A percentile compares a stretch with the other conserved stretches of the same genome.
Evolutionary conservation across 2,113 vertebrate genomes (phyloP).

Genomic region (Spea multiplicata): DNA sequence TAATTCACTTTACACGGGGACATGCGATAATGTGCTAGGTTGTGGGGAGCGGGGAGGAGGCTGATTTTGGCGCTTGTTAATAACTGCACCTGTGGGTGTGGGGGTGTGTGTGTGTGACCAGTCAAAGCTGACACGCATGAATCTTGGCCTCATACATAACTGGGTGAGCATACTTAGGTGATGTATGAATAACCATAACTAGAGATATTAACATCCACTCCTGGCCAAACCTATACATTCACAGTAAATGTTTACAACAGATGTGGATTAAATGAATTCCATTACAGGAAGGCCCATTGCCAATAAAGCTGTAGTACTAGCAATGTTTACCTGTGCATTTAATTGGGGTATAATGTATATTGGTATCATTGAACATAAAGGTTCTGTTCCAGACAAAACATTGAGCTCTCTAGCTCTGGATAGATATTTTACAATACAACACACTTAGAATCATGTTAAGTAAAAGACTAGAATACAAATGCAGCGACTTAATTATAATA

Average conservation of each 20-base stretch:
- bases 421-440: no score
- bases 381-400: no score
- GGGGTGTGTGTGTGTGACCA: constrained; percentile 48
- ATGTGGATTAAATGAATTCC: no score
- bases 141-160: constrained; percentile 48
- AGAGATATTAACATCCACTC: neutral
- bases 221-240: neutral
- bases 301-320: no score
- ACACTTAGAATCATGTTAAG: no score
- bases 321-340: no score
- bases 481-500: no score
- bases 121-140: constrained; percentile 49
- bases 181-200: constrained; percentile 44
- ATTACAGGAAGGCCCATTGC: no score
- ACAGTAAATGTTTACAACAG: neutral
- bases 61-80: constrained; percentile 37
- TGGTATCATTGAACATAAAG: no score
- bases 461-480: no score
- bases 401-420: no score
- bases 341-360: no score
- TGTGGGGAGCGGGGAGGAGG: constrained; percentile 46
- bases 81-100: constrained; percentile 47
- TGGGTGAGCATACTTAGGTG: constrained; percentile 41
- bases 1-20: neutral
- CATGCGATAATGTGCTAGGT: constrained; percentile 1